Conservation (phyloP, 92 coral and sea anemone species). For the Porites cylindrica region DNA sequence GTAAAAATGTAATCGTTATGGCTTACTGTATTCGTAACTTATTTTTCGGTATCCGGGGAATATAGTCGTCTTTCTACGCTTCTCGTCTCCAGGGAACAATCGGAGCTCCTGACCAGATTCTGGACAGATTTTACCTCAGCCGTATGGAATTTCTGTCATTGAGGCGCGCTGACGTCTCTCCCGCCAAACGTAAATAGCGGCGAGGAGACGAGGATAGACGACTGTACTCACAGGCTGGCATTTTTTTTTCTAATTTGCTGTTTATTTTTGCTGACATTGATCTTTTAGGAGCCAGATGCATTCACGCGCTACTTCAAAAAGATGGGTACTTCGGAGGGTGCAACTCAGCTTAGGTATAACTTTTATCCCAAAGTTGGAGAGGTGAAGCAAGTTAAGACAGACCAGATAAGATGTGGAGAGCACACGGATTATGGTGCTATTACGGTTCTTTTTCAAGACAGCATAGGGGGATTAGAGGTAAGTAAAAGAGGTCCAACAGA, state of each 20-base stretch:
- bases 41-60: too few relatives aligned
- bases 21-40: too few relatives aligned
- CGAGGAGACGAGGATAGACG: too few relatives aligned
- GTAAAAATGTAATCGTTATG: too few relatives aligned
- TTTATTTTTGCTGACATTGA: background rate
- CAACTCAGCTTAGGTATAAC: constrained; percentile 59
- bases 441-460: constrained; percentile 72
- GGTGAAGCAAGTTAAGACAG: constrained; percentile 56
- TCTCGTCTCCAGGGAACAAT: too few relatives aligned
- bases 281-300: constrained; percentile 68
- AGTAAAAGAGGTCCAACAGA: background rate
- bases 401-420: constrained; percentile 77
- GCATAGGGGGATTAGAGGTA: constrained; percentile 78
- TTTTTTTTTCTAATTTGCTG: background rate
- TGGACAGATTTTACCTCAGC: too few relatives aligned
- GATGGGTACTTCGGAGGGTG: constrained; percentile 52
- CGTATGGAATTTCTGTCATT: too few relatives aligned
- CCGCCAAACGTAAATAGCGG: too few relatives aligned
- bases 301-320: constrained; percentile 39
- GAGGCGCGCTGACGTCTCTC: too few relatives aligned
- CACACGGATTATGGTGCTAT: constrained; percentile 82
- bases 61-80: too few relatives aligned
- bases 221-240: background rate
- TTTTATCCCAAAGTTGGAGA: constrained; percentile 74
- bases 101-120: too few relatives aligned